Evolutionary conservation across 2,113 vertebrate species (phyloP), one percentile per base, ranked within the genome.

Genomic region (Phocoena phocoena): DNA sequence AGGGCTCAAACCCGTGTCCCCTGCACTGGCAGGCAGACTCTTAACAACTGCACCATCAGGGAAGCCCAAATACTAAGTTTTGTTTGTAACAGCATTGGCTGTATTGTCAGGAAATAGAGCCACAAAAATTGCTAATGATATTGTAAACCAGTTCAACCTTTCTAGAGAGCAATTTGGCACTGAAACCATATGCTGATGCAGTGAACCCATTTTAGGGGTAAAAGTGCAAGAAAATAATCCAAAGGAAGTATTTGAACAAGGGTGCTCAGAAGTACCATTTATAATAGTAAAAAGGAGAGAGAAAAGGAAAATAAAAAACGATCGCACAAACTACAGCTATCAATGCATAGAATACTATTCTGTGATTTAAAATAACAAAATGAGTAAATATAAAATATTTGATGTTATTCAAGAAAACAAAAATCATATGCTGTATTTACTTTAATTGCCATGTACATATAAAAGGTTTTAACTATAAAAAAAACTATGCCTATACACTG

Each of bases 171-270:
- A 89, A 83, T 82, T 77, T 1, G 9, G 65, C 76, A 96, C 8
- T 87, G 17, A 70, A 95, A 91, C 14, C 65, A 25, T 79, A 85
- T 38, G 47, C 82, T 89, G 77, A 92, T 23, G 89, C 74, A 33
- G 12, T 47, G 36, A 97, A 17, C 50, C 68, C 36, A 89, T 36
- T 79, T 53, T 55, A 92, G 65, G 31, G 17, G 6, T 65, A 95
- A 86, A 9, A 88, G 41, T 63, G 47, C 47, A 97, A 93, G 73
- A 89, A 96, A 96, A 95, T 88, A 74, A 97, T 79, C 18, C 55
- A 86, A 62, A 96, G 76, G 53, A 68, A 95, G 38, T 85, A 88
- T 73, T 53, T 95, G 23, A 92, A 74, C 6, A 95, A 84, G 18
- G 62, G 3, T 76, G 31, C 38, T 83, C 55, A 86, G 31, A 92